Evolutionary conservation across 2,888 invertebrate genomes (phyloP), one percentile per base, ranked within the genome.

Genomic region (Clivina fossor): DNA sequence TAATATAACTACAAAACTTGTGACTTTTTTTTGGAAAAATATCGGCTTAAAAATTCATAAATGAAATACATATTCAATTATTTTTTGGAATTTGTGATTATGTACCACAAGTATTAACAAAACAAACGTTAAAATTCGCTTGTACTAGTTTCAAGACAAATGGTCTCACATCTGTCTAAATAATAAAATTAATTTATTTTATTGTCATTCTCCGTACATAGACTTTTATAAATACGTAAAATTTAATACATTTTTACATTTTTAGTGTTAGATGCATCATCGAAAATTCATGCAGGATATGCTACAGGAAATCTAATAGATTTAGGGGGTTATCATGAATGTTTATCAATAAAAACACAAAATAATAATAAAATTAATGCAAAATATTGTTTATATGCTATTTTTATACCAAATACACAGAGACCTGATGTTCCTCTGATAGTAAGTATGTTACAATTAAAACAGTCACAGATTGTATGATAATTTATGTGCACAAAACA

Each of bases 311-410:
- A 59, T 43, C 3, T 56, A 3, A 30, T 49, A 4, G 51, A 54
- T 26, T 56, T 59, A 2, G 58, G 58, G 9, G 43, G 48, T 11
- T 59, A 37, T 24, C 53, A 59, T 15, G 53, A 59, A 30, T 59
- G 58, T 33, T 16, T 59, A 8, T 11, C 28, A 15, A 37, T 53
- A 15, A 19, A 56, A 16, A 8, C 28, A 9, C 13, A 30, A 7
- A 20, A 46, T 4, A 19, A 28, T 19, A 11, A 28, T 8, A 24
- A 19, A 13, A 54, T 53, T 28, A 22, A 35, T 22, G 56, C 53
- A 37, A 56, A 56, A 54, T 59, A 59, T 38, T 59, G 58, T 46
- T n/a, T 56, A 3, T 51, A 32, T 44, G 13, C n/a, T 13, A 9
- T 26, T 11, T 30, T 50, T 18, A 11, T 28, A 30, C 9, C 15